phyloP scores from a whole-genome alignment of 2,797 vertebrate genomes.

The Acanthornis magna region DNA sequence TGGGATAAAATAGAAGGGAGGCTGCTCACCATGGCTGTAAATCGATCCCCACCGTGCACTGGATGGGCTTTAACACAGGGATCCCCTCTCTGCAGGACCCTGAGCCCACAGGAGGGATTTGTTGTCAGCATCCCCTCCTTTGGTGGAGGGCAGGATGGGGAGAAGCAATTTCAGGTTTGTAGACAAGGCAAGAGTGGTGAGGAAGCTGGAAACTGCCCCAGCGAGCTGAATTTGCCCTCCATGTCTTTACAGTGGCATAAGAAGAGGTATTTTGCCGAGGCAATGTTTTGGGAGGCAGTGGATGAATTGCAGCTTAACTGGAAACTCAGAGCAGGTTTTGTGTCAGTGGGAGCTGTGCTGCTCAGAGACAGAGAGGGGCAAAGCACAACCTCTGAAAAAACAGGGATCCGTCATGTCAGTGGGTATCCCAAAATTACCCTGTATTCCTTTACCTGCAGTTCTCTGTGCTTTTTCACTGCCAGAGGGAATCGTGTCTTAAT shows the following conservation, averaged over 20 bases:
- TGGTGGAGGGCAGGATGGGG: neutral
- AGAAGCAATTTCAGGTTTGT: neutral
- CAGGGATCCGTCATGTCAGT: neutral
- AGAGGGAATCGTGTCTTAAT: neutral
- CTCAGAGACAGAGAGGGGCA: neutral
- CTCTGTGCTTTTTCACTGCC: neutral
- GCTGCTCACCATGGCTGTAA: accelerated
- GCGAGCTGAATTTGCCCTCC: neutral
- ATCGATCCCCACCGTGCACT: accelerated
- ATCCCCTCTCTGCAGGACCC: neutral
- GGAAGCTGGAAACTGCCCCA: neutral
- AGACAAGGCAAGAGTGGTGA: neutral
- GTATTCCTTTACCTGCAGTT: neutral
- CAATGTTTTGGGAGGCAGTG: neutral
- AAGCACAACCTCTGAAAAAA: neutral
- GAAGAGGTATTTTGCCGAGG: neutral
- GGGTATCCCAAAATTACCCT: neutral
- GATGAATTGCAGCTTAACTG: neutral
- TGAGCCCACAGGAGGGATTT: neutral
- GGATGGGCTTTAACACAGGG: neutral
- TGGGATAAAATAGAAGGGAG: neutral
- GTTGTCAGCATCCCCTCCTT: neutral
- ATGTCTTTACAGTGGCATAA: neutral
- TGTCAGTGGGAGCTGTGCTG: neutral
- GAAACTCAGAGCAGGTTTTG: neutral